Conservation (phyloP, 2,888 invertebrate species). For the Rhopalosiphum nymphaeae region DNA sequence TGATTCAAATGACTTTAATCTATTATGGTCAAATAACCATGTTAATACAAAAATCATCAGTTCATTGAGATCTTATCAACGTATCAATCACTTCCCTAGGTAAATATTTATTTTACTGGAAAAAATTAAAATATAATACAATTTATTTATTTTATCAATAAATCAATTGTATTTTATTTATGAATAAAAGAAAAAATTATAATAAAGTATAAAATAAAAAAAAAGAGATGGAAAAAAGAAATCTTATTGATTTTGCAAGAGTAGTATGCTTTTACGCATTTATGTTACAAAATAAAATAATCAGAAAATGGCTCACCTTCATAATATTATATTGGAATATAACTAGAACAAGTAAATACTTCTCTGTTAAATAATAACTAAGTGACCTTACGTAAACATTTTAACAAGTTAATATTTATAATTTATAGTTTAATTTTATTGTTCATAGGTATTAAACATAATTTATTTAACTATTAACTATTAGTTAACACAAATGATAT, state of each 20-base stretch:
- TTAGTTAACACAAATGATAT: neutral
- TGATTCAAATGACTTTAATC: slow-evolving; percentile 83
- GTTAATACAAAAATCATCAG: slow-evolving; percentile 90
- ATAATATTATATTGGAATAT: neutral
- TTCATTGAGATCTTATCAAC: slow-evolving; percentile 86
- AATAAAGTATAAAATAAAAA: neutral
- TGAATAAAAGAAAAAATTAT: neutral
- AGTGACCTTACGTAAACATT: neutral
- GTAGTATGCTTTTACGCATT: neutral
- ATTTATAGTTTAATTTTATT: neutral
- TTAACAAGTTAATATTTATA: neutral
- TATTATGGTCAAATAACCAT: slow-evolving; percentile 93
- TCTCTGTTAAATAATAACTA: neutral
- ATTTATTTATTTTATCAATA: neutral
- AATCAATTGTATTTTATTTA: neutral
- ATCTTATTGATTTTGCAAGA: neutral
- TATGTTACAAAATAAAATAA: neutral
- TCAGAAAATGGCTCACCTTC: neutral
- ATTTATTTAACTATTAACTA: neutral
- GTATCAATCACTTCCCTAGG: slow-evolving; percentile 96
- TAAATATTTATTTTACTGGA: slow-evolving; percentile 69
- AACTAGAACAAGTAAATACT: neutral
- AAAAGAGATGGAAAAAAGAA: neutral
- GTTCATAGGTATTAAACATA: neutral
- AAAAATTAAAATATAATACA: neutral